A percentile compares a stretch with the other conserved stretches of the same genome.
Evolutionary conservation across 2,113 vertebrate species (phyloP).

Genomic region (Noctilio leporinus): DNA sequence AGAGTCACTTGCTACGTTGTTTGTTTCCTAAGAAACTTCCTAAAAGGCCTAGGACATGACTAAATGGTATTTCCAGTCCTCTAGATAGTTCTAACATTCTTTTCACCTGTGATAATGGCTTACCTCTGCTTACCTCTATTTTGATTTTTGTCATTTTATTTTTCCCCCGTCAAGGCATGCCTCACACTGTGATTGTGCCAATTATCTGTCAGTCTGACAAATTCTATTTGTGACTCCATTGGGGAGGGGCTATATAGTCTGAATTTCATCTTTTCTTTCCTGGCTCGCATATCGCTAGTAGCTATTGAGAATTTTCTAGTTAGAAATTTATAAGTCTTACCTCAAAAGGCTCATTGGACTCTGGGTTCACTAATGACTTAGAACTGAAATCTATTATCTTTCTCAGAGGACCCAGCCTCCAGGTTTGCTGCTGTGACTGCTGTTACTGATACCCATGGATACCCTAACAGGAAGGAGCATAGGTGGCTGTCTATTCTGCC

Average conservation of each 20-base stretch:
- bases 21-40: not conserved
- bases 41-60: not conserved
- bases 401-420: not conserved
- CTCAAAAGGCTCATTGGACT: not conserved
- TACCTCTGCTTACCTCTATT: not conserved
- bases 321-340: not conserved
- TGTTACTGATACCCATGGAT: not conserved
- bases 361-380: not conserved
- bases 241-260: not conserved
- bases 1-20: too few species aligned
- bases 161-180: not conserved
- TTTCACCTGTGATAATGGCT: not conserved
- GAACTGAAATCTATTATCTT: not conserved
- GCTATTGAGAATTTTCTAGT: not conserved
- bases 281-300: not conserved
- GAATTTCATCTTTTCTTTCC: not conserved
- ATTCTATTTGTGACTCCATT: not conserved
- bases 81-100: not conserved
- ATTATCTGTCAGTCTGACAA: not conserved
- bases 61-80: not conserved
- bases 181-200: not conserved
- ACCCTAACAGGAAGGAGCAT: not conserved
- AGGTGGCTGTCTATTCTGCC: not conserved
- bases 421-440: not conserved
- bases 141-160: too few species aligned